These are phyloP conservation scores for Propithecus perrieri DNA, from an alignment of 2,797 vertebrate species.

Conservation along the genomic window DNA sequence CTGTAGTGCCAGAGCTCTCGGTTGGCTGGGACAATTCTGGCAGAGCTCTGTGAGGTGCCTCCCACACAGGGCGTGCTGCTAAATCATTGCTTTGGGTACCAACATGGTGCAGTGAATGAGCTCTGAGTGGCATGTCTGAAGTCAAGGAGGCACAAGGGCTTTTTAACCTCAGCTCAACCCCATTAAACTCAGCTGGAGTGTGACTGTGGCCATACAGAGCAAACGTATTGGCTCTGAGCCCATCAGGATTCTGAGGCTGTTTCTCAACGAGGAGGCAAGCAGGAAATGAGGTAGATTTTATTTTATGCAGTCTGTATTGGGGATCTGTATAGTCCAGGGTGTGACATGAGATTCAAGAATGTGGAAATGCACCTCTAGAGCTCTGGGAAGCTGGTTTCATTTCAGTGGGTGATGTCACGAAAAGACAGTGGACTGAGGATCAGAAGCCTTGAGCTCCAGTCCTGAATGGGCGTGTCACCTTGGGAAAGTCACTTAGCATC, in stretches of 20 bases:
- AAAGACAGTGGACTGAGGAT: not conserved
- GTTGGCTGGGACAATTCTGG: not conserved
- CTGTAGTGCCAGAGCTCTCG: not conserved
- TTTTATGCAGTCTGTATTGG: not conserved
- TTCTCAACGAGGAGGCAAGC: not conserved
- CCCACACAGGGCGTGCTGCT: not conserved
- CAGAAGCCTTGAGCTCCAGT: not conserved
- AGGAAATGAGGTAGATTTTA: not conserved
- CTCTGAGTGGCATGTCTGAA: not conserved
- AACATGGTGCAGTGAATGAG: not conserved
- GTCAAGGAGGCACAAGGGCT: not conserved
- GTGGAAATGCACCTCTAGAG: not conserved
- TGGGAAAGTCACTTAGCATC: not conserved
- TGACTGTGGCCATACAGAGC: not conserved
- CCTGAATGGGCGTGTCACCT: not conserved
- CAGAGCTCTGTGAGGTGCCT: not conserved
- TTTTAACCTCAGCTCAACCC: not conserved
- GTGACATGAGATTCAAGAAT: not conserved
- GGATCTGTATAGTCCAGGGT: not conserved
- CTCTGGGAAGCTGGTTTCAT: not conserved
- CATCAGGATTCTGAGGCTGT: not conserved
- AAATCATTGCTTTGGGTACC: not conserved
- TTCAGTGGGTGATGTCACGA: not conserved
- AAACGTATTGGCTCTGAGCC: constrained; percentile 49
- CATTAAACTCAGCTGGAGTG: constrained; percentile 18